These are phyloP conservation scores for Ictalurus furcatus DNA, from an alignment of 2,113 vertebrate species.

Conservation along the genomic window DNA sequence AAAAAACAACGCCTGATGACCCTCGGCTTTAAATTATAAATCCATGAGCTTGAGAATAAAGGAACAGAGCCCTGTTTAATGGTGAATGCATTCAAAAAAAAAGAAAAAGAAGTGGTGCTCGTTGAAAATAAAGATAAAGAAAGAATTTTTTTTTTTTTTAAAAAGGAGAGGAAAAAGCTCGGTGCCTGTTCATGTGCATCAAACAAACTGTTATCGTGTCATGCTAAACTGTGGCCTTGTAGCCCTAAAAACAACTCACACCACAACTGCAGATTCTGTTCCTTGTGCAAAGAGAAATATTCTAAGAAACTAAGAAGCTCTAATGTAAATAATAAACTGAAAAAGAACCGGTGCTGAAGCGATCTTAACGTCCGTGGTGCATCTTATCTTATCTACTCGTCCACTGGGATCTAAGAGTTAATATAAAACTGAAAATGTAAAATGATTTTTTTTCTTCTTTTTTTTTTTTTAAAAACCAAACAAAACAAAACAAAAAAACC, in stretches of 20 bases:
- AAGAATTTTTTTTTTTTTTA: too few species aligned
- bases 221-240: constrained; percentile 1
- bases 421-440: constrained; percentile 37
- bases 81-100: background rate
- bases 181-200: constrained; percentile 19
- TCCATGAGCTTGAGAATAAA: constrained; percentile 33
- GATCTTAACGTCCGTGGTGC: constrained; percentile 9
- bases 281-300: constrained; percentile 31
- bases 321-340: constrained; percentile 10
- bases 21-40: background rate
- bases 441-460: background rate
- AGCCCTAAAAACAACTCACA: constrained; percentile 20
- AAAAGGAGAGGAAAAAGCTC: background rate
- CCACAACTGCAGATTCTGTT: constrained; percentile 37
- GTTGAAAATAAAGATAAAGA: background rate
- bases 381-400: constrained; percentile 26
- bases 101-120: constrained; percentile 5
- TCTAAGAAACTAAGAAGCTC: constrained; percentile 1
- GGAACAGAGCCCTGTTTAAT: constrained; percentile 4
- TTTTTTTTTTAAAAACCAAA: too few species aligned
- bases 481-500: too few species aligned
- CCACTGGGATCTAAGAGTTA: constrained; percentile 21
- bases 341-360: constrained; percentile 30
- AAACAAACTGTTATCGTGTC: constrained; percentile 29
- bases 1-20: background rate